Conservation (phyloP, 2,888 invertebrate genomes). For the Emmelina monodactyla region DNA sequence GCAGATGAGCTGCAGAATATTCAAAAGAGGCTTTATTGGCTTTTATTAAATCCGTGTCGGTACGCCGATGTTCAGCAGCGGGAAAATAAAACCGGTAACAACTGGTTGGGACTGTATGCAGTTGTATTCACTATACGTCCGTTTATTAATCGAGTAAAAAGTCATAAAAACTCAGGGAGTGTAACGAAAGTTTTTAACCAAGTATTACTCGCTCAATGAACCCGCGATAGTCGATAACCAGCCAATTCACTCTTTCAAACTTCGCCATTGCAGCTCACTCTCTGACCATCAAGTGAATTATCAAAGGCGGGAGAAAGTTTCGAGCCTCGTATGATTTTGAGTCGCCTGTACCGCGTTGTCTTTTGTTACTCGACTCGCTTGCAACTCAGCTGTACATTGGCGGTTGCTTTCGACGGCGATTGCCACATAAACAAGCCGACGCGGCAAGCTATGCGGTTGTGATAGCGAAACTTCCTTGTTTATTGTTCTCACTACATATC, state of each 20-base stretch:
- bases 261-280: slow-evolving; percentile 17
- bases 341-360: slow-evolving; percentile 40
- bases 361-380: slow-evolving; percentile 48
- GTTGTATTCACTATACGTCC: no score
- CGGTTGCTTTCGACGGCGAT: slow-evolving; percentile 50
- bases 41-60: slow-evolving; percentile 24
- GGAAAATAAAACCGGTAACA: no score
- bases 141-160: no score
- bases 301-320: slow-evolving; percentile 37
- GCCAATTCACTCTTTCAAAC: slow-evolving; percentile 7
- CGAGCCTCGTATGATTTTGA: slow-evolving; percentile 41
- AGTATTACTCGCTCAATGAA: no score
- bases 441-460: slow-evolving; percentile 33
- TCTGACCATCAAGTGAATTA: slow-evolving; percentile 42
- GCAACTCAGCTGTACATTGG: slow-evolving; percentile 33
- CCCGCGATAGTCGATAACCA: no score
- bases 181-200: no score
- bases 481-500: slow-evolving; percentile 37
- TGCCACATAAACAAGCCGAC: slow-evolving; percentile 54
- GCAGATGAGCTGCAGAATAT: slow-evolving; percentile 54
- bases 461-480: slow-evolving; percentile 43
- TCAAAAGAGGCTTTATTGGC: slow-evolving; percentile 59
- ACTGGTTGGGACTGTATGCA: no score
- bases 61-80: slow-evolving; percentile 1
- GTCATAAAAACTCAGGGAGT: no score